phyloP scores from a whole-genome alignment of 2,888 invertebrate species.

The Sceliomorpha sp. region DNA sequence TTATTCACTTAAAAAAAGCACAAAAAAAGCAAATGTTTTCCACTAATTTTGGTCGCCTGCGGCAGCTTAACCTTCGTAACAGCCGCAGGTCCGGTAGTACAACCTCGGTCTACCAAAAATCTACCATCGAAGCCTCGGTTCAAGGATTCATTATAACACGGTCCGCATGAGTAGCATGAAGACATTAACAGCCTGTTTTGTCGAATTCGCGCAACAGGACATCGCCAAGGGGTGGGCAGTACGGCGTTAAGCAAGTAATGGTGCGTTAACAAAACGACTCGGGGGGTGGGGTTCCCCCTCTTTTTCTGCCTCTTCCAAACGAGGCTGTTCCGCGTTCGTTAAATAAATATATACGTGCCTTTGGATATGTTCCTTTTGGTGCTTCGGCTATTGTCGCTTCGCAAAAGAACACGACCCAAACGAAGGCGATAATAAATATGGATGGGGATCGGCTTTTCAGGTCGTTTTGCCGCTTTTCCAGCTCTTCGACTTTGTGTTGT shows the following conservation, averaged over 20 bases:
- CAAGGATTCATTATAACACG: constrained; percentile 25
- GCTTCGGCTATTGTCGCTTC: constrained; percentile 14
- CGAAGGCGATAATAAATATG: constrained; percentile 66
- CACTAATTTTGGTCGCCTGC: constrained; percentile 12
- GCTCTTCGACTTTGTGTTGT: constrained; percentile 30
- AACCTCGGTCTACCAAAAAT: constrained; percentile 40
- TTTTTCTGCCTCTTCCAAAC: constrained; percentile 1
- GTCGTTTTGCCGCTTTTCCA: constrained; percentile 17
- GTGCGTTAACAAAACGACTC: constrained; percentile 28
- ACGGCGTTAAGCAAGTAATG: constrained; percentile 27
- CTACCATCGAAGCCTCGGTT: neutral
- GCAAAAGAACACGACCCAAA: constrained; percentile 19
- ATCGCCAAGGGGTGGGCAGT: constrained; percentile 43
- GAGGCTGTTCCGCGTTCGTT: neutral
- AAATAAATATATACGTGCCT: constrained; percentile 42
- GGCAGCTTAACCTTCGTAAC: constrained; percentile 26
- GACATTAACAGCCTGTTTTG: constrained; percentile 75
- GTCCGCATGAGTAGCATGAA: constrained; percentile 68
- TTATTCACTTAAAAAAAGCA: constrained; percentile 19
- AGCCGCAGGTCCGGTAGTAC: constrained; percentile 40
- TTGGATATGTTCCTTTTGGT: constrained; percentile 28
- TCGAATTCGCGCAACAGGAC: constrained; percentile 63
- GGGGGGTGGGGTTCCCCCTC: neutral
- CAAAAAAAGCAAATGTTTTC: constrained; percentile 39
- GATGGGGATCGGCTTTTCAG: constrained; percentile 57